Base-by-base conservation (phyloP, 2,113 vertebrate species). In the Rhinichthys klamathensis region DNA sequence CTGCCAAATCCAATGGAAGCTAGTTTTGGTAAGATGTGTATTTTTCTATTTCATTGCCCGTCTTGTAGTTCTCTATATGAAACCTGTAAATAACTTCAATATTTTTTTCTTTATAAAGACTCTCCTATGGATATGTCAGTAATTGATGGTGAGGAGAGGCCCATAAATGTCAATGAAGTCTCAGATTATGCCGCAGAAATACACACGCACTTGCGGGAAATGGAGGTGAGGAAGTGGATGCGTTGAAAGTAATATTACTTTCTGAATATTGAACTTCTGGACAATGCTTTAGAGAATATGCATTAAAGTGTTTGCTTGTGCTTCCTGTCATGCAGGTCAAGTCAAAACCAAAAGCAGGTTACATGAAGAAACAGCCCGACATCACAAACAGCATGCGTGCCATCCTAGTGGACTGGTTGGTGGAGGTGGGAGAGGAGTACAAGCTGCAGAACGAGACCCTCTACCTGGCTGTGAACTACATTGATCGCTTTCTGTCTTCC, bases 291-390 rank as follows among this genome's bases (percentile, higher is more conserved):
- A 23, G 6, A 21, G 51, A 2, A 54, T 21, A 6, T 54, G 18
- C 2, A 18, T 56, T 23, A 56, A 21, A 56, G 6, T 21, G 54
- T 21, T 56, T 23, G 54, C 54, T 56, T n/a, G 8, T 13, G 21
- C 3, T 63, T 44, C 6, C 54, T 49, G 1, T 8, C 15, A 12
- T 74, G 15, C 88, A 99, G 98, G 85, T 97, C 65, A 99, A 97
- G 87, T 97, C 96, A 88, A 95, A 96, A 80, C 97, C 98, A 6
- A 98, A 97, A 90, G 92, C 95, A 3, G 96, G 95, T 79, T 99
- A 99, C 92, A 99, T 99, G 98, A 97, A 93, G 92, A 99, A 99
- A 85, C 98, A 99, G 83, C 98, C 97, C 0, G 98, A 99, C 87
- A 99, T 99, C 89, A 99, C 98, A 0, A 97, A 96, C 92, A 98